These are phyloP conservation scores for Parelbella ahira DNA, from an alignment of 2,888 invertebrate genomes.

Conservation along the genomic window DNA sequence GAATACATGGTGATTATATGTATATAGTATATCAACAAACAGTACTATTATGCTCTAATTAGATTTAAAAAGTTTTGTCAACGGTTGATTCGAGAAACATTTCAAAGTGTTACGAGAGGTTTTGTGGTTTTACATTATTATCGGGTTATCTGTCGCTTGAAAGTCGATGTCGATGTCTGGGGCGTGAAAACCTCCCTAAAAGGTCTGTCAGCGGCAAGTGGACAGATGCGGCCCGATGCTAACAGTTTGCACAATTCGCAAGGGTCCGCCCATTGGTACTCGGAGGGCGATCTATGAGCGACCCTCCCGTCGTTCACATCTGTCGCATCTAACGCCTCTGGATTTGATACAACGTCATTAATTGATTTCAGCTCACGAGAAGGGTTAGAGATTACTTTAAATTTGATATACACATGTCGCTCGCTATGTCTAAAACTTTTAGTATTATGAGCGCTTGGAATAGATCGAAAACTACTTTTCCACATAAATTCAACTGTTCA, in stretches of 20 bases:
- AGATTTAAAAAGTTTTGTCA: no score
- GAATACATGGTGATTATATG: no score
- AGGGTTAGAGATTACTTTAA: slow-evolving; percentile 57
- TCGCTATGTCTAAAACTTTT: slow-evolving; percentile 5
- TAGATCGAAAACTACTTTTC: slow-evolving; percentile 13
- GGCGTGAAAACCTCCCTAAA: slow-evolving; percentile 31
- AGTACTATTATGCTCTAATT: no score
- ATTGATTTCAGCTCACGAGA: slow-evolving; percentile 63
- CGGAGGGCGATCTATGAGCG: slow-evolving; percentile 60
- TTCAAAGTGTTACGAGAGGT: no score
- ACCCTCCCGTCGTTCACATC: slow-evolving; percentile 73
- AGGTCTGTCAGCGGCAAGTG: slow-evolving; percentile 50
- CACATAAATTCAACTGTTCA: no score
- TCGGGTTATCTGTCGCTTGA: no score
- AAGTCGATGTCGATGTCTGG: slow-evolving; percentile 28
- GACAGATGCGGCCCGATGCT: slow-evolving; percentile 70
- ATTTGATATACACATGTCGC: slow-evolving; percentile 48
- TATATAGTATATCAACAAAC: no score
- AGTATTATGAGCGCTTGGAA: no score
- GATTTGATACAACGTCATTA: slow-evolving; percentile 74
- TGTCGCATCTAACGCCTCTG: slow-evolving; percentile 61
- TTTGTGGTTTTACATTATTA: no score
- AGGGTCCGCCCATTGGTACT: slow-evolving; percentile 52
- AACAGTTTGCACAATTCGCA: slow-evolving; percentile 73
- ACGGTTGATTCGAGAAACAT: no score